phyloP scores from a whole-genome alignment of 2,888 invertebrate genomes.

The Minunthozetes semirufus region DNA sequence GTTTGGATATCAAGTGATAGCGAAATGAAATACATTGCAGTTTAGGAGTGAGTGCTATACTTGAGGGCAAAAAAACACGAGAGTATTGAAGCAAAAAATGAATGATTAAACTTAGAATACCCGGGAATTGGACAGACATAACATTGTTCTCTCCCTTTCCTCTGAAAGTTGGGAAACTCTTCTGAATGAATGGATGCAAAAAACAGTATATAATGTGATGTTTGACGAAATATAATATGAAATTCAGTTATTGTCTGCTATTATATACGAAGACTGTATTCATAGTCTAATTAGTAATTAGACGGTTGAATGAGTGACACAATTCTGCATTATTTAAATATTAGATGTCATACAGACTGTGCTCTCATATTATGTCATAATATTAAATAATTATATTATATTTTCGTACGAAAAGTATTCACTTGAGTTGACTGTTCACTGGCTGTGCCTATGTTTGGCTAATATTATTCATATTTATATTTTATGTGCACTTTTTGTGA shows the following conservation, averaged over 20 bases:
- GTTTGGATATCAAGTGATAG: no score
- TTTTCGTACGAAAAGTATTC: not conserved
- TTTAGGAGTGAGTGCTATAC: no score
- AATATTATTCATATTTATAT: no score
- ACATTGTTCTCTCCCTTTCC: not conserved
- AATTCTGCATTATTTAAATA: slow-evolving; percentile 22
- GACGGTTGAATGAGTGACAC: slow-evolving; percentile 1
- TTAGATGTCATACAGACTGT: slow-evolving; percentile 6
- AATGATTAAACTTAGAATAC: not conserved
- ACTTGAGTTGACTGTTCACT: not conserved
- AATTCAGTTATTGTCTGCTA: no score
- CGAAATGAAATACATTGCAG: no score
- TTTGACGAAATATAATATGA: no score
- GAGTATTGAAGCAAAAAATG: not conserved
- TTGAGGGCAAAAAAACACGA: not conserved
- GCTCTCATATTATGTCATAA: not conserved
- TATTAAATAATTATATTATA: not conserved
- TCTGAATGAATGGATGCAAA: not conserved
- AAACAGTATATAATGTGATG: not conserved
- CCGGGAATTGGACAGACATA: not conserved
- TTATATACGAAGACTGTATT: not conserved
- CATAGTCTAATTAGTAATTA: slow-evolving; percentile 18
- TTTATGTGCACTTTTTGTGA: not conserved
- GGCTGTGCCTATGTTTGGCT: not conserved
- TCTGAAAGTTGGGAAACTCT: not conserved